phyloP scores from a whole-genome alignment of 2,113 vertebrate species.

The Ovis canadensis region DNA sequence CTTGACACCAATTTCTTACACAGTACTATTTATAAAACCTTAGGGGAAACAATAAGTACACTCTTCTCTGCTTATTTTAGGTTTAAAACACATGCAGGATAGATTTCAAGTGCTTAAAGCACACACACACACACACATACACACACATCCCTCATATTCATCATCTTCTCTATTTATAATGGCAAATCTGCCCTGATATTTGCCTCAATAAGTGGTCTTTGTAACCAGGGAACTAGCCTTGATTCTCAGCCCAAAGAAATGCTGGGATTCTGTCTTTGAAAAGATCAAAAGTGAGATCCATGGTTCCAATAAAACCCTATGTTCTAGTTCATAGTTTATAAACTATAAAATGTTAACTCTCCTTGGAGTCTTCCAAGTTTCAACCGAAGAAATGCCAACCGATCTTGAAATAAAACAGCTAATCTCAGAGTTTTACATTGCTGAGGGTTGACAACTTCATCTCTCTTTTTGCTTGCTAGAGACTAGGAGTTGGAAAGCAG shows the following conservation, averaged over 20 bases:
- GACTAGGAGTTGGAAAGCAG: background rate
- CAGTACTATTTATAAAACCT: background rate
- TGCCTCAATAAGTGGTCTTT: background rate
- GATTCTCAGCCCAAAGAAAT: background rate
- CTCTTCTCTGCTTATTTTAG: background rate
- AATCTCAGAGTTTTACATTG: background rate
- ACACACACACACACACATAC: background rate
- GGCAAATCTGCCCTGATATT: background rate
- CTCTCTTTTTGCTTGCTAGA: background rate
- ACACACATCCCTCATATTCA: background rate
- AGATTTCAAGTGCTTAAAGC: background rate
- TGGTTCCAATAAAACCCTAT: background rate
- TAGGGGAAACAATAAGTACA: background rate
- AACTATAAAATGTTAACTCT: constrained; percentile 25
- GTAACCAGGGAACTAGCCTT: background rate
- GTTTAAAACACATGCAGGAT: background rate
- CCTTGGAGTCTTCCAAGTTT: background rate
- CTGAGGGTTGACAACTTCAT: background rate
- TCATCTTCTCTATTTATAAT: background rate
- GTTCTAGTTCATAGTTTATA: constrained; percentile 23
- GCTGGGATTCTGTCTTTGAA: background rate
- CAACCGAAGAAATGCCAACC: background rate
- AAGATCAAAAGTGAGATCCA: background rate
- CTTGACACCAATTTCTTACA: background rate
- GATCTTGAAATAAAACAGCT: constrained; percentile 1